These are phyloP conservation scores for Sorex fumeus DNA, from an alignment of 2,113 vertebrate species.

Conservation along the genomic window DNA sequence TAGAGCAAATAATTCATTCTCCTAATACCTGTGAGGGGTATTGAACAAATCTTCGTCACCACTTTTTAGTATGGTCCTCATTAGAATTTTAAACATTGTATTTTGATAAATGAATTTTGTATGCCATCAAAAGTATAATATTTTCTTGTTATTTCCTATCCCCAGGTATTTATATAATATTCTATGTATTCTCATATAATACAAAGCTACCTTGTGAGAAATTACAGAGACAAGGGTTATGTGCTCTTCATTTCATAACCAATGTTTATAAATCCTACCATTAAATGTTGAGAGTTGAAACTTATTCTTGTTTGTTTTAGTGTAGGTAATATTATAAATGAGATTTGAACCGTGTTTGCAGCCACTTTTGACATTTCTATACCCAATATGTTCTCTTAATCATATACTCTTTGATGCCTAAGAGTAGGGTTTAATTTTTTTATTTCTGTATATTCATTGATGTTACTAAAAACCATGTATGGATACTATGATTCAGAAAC, in stretches of 20 bases:
- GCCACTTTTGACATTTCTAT: neutral
- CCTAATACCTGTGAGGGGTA: neutral
- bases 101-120: conserved; percentile 12
- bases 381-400: neutral
- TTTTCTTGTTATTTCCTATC: neutral
- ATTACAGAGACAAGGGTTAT: neutral
- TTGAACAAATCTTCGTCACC: neutral
- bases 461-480: neutral
- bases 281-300: neutral
- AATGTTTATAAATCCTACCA: neutral
- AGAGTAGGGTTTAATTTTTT: neutral
- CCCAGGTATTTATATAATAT: neutral
- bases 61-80: conserved; percentile 6
- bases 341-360: neutral
- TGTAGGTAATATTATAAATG: neutral
- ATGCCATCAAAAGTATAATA: neutral
- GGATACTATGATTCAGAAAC: neutral
- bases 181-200: conserved; percentile 27
- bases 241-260: neutral
- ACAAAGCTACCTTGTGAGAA: neutral
- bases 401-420: neutral
- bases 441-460: conserved; percentile 9
- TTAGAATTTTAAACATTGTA: conserved; percentile 18
- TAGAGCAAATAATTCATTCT: neutral
- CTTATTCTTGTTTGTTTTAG: neutral